Evolutionary conservation across 1,140 invertebrate genomes (phyloP), one percentile per base, ranked within the genome.

Genomic region (Brachionus rotundiformis): DNA sequence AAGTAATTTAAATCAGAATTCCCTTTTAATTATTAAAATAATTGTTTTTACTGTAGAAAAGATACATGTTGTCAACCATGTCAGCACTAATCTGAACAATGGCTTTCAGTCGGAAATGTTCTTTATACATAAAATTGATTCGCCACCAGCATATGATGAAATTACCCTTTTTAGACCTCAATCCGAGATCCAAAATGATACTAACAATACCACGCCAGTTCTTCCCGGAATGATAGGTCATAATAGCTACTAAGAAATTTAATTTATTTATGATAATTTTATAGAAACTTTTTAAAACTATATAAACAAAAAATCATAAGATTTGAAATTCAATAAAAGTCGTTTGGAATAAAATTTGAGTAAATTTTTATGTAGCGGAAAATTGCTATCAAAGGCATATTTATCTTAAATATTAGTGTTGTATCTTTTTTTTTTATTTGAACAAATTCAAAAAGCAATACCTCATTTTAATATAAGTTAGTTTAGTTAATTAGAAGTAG

Each of bases 131-230:
- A 68, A 68, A 36, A 68, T 36, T 33, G 63, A 68, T 7, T 19
- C 19, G 19, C 63, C 63, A 8, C 63, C 63, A 68, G n/a, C 29
- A 16, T 68, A 68, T 68, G 63, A 68, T n/a, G 63, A 68, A 36
- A 68, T 68, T 68, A 6, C 7, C 16, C 36, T 68, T 68, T 68
- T 68, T 68, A 68, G 36, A 0, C 13, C 29, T 16, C 36, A 36
- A 68, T 29, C 61, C n/a, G 29, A 63, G 11, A 13, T 63, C 25
- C 29, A 63, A 63, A 29, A 13, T 29, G 29, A 63, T 31, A 68
- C 3, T 36, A 31, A 68, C 19, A 10, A 33, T 16, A 16, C 13
- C 16, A 19, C 36, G 19, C 63, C 63, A 1, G 31, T 36, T 19
- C 29, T 68, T 4, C 63, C 63, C 1, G 63, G 63, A 13, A 33